These are phyloP conservation scores for Eupithecia insigniata DNA, from an alignment of 2,888 invertebrate genomes.

Conservation along the genomic window DNA sequence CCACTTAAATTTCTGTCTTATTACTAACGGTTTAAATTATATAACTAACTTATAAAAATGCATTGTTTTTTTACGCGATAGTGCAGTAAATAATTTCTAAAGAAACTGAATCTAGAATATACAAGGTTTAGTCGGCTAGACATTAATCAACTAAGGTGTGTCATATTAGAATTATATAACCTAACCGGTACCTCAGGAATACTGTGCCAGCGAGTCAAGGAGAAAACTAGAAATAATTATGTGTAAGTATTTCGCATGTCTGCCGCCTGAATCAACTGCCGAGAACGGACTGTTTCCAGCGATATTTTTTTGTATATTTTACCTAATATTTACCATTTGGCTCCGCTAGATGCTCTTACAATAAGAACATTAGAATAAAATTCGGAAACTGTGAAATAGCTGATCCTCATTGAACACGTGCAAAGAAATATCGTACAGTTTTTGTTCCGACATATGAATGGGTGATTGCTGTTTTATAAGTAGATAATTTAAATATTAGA, in stretches of 20 bases:
- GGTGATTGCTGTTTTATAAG: background rate
- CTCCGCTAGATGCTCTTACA: background rate
- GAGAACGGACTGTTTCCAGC: background rate
- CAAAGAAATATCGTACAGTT: background rate
- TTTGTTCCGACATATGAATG: background rate
- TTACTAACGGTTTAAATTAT: background rate
- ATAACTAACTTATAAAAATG: background rate
- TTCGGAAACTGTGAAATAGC: background rate
- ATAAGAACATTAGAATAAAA: background rate
- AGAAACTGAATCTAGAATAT: background rate
- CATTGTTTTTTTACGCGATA: background rate
- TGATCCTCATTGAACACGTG: background rate
- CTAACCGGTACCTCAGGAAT: slow-evolving; percentile 9
- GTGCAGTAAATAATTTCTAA: background rate
- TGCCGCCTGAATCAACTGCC: background rate
- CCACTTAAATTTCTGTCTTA: background rate
- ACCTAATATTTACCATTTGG: background rate
- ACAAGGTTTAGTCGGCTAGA: background rate
- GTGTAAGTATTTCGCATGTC: slow-evolving; percentile 22
- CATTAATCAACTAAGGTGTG: slow-evolving; percentile 9
- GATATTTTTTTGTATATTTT: background rate
- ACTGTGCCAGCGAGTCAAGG: slow-evolving; percentile 16
- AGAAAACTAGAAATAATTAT: background rate
- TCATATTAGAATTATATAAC: background rate
- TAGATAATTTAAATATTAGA: background rate